Percentiles rank a stretch among this genome's conserved stretches.
Conservation (phyloP, 2,888 invertebrate genomes). For the Drosophila birchii region DNA sequence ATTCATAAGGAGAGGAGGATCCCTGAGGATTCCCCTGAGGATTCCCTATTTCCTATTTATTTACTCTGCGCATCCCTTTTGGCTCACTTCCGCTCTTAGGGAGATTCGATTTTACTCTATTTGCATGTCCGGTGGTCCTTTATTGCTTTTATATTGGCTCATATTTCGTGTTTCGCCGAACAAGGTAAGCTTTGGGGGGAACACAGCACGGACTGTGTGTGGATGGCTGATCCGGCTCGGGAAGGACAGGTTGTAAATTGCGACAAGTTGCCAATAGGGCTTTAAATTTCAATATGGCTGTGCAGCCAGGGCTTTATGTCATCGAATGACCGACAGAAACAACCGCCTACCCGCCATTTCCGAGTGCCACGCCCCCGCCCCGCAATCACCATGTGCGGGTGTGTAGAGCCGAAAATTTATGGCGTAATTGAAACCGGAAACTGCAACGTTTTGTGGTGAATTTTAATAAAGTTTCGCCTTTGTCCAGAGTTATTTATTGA, state of each 20-base stretch:
- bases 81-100: constrained; percentile 16
- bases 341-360: not conserved
- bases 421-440: constrained; percentile 79
- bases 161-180: constrained; percentile 64
- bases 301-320: constrained; percentile 56
- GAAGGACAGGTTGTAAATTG: constrained; percentile 68
- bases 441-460: constrained; percentile 78
- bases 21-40: too few relatives aligned
- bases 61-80: not conserved
- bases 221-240: constrained; percentile 17
- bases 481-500: constrained; percentile 75
- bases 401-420: constrained; percentile 70
- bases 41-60: not conserved
- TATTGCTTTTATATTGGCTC: constrained; percentile 79
- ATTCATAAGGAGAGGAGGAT: constrained; percentile 42
- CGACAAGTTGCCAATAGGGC: constrained; percentile 78
- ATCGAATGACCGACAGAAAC: constrained; percentile 48
- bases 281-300: constrained; percentile 74
- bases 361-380: constrained; percentile 3
- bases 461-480: constrained; percentile 78
- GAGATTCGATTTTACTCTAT: constrained; percentile 62
- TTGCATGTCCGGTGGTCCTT: constrained; percentile 53
- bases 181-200: constrained; percentile 1
- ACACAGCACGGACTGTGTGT: not conserved
- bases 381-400: constrained; percentile 41